A percentile compares a stretch with the other conserved stretches of the same genome.
These are phyloP conservation scores for Tringa solitaria DNA, from an alignment of 2,113 vertebrate species.

Conservation along the genomic window DNA sequence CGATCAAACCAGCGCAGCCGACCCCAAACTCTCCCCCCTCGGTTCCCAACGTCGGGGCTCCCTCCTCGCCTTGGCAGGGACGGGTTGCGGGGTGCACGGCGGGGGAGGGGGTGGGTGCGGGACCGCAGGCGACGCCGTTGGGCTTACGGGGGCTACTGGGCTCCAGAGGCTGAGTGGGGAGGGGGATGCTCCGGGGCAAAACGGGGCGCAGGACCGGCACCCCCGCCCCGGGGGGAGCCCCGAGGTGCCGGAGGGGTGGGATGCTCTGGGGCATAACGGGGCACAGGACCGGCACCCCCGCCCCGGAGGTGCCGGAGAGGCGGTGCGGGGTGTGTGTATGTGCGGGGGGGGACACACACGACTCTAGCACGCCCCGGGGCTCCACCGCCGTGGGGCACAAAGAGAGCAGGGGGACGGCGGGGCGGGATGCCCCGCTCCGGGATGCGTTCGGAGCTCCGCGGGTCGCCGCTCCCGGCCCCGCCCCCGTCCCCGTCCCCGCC, in stretches of 20 bases:
- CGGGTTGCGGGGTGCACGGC: not conserved
- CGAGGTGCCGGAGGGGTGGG: not conserved
- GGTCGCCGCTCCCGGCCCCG: no score
- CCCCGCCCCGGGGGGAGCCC: not conserved
- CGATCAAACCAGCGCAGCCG: not conserved
- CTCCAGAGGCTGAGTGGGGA: not conserved
- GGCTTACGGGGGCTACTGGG: not conserved
- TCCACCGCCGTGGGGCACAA: not conserved
- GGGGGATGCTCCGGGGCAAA: not conserved
- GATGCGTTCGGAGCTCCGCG: not conserved
- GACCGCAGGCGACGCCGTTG: no score
- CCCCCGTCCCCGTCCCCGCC: no score
- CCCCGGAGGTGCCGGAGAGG: not conserved
- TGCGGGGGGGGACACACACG: no score
- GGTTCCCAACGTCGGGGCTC: not conserved
- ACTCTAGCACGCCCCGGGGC: not conserved
- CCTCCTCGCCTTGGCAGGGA: rapidly evolving
- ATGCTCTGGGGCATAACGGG: no score
- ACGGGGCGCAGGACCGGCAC: not conserved
- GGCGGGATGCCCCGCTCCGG: not conserved
- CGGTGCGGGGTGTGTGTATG: not conserved
- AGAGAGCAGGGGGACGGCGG: not conserved
- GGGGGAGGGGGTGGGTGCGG: not conserved
- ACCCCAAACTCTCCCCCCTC: not conserved
- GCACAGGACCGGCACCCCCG: not conserved